Evolutionary conservation across 2,888 invertebrate genomes (phyloP), one percentile per base, ranked within the genome.

Genomic region (Drosophila nr. perissopoda): DNA sequence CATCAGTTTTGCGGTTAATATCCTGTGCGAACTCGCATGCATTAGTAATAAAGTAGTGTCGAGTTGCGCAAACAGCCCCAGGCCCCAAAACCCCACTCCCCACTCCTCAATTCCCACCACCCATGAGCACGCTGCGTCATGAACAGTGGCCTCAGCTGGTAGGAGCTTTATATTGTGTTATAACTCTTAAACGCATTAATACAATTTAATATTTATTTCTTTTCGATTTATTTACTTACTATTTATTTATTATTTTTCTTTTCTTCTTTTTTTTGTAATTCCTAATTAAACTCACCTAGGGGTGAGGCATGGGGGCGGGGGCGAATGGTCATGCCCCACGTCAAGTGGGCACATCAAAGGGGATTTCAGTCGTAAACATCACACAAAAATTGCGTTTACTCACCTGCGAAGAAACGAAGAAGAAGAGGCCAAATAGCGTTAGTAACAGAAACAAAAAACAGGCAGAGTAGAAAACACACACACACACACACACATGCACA

Each of bases 371-470:
- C 77, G 66, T 70, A 59, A 76, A 70, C 82, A 81, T 83, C 83
- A 76, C 72, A 65, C 49, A 67, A 72, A 77, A 80, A 75, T 80
- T 83, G 75, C 82, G 73, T 86, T 86, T 82, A 89, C 87, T 89
- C 83, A 87, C 87, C 90, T 89, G 88, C 76, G 83, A 76, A 73
- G 54, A 62, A 67, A 52, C 52, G 52, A 69, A 62, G 59, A 48
- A 59, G 31, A 73, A 72, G 60, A 56, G 59, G 49, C 52, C 56
- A 69, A 67, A 72, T 27, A 63, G 57, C 62, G 57, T 78, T 69
- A 67, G 67, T 62, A 65, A 51, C 42, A 38, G 29, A 33, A 48
- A 33, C 36, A 60, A 62, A 21, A 62, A 36, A 52, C 11, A 52
- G 45, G 11, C 36, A 70, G 42, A 36, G n/a, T 45, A 18, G 31